Evolutionary conservation across 35 echinoderm and acorn worm genomes (phyloP).

Genomic region (Diadema setosum): DNA sequence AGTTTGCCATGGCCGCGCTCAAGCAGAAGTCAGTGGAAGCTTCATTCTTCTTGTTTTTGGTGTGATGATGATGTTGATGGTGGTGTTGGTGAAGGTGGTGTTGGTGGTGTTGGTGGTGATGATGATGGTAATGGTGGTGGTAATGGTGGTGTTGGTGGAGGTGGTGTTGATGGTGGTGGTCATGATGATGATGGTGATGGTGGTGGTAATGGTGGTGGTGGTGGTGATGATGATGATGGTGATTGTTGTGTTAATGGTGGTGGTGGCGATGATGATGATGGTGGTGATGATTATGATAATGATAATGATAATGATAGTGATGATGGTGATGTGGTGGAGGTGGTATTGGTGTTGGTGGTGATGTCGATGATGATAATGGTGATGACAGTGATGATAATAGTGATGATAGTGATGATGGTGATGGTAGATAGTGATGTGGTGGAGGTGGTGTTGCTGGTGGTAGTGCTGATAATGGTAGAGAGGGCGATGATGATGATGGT

Average conservation of each 20-base stretch:
- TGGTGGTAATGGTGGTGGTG: not conserved
- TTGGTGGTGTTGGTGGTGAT: not conserved
- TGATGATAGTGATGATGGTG: not conserved
- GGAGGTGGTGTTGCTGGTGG: not conserved
- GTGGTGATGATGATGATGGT: not conserved
- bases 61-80: not conserved
- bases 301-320: too few relatives aligned
- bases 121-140: not conserved
- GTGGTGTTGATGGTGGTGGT: not conserved
- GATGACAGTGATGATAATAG: not conserved
- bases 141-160: not conserved
- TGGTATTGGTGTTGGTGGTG: not conserved
- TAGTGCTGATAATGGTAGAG: not conserved
- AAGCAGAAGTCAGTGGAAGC: slow-evolving; percentile 75
- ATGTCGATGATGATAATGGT: not conserved
- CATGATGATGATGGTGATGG: not conserved
- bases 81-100: not conserved
- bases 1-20: slow-evolving; percentile 67
- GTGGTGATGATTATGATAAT: not conserved
- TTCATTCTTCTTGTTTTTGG: not conserved
- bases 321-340: too few relatives aligned
- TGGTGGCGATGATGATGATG: not conserved
- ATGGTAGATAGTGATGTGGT: too few relatives aligned
- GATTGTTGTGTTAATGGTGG: not conserved
- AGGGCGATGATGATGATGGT: not conserved